Conservation (phyloP, 2,888 invertebrate genomes). For the Keiferia lycopersicella region DNA sequence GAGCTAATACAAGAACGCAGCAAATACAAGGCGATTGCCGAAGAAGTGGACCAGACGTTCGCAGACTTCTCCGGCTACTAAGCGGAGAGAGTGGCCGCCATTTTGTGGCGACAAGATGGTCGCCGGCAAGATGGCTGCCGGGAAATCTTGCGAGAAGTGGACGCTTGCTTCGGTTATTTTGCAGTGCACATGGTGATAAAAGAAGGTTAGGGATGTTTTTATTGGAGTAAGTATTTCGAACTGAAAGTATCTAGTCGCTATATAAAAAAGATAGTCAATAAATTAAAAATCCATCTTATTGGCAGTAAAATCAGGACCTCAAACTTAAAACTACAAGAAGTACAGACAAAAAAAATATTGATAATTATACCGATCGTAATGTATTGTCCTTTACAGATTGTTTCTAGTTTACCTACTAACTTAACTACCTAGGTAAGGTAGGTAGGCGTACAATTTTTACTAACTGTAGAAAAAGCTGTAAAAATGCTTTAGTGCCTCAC, state of each 20-base stretch:
- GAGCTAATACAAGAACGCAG: slow-evolving; percentile 95
- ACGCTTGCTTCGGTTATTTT: slow-evolving; percentile 30
- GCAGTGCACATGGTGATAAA: slow-evolving; percentile 33
- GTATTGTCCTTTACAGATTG: no score
- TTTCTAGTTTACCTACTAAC: no score
- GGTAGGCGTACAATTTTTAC: background rate
- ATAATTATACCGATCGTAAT: no score
- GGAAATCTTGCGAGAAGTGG: slow-evolving; percentile 2
- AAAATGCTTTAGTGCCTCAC: slow-evolving; percentile 16
- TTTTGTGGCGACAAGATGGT: slow-evolving; percentile 16
- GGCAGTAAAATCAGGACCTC: no score
- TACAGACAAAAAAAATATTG: no score
- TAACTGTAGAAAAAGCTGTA: slow-evolving; percentile 7
- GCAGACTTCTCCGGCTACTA: slow-evolving; percentile 97
- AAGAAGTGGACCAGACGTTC: slow-evolving; percentile 98
- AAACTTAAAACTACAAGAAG: no score
- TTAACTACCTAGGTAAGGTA: background rate
- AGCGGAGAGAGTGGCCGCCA: slow-evolving; percentile 30
- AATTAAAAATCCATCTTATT: no score
- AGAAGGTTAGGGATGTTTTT: slow-evolving; percentile 19
- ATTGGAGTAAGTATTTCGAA: slow-evolving; percentile 18
- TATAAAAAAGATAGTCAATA: no score
- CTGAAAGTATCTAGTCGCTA: background rate
- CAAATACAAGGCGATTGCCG: slow-evolving; percentile 98
- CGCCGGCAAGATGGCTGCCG: background rate